Evolutionary conservation across 2,113 vertebrate genomes (phyloP).

Genomic region (Silurus meridionalis): DNA sequence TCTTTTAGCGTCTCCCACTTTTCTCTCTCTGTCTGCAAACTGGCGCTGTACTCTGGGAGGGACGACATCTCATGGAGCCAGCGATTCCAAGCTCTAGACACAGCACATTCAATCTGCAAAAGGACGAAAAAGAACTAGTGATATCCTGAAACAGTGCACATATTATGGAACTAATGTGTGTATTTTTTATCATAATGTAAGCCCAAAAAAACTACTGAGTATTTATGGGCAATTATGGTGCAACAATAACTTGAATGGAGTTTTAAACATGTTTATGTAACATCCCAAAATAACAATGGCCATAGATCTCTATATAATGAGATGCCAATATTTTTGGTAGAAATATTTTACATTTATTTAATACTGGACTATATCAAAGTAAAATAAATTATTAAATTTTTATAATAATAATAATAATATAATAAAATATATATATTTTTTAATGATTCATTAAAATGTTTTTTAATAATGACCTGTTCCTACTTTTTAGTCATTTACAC

Average conservation of each 20-base stretch:
- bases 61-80: conserved; percentile 85
- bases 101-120: conserved; percentile 81
- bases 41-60: conserved; percentile 81
- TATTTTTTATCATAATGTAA: background rate
- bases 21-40: conserved; percentile 75
- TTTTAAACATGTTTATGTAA: background rate
- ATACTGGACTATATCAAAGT: too few relatives aligned
- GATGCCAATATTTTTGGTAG: background rate
- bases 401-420: too few relatives aligned
- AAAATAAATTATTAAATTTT: too few relatives aligned
- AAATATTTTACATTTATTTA: background rate
- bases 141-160: background rate
- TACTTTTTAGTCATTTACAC: too few relatives aligned
- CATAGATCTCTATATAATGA: background rate
- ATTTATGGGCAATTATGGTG: background rate
- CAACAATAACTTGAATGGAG: background rate
- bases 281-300: background rate
- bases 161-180: background rate
- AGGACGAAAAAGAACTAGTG: background rate
- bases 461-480: too few relatives aligned
- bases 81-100: conserved; percentile 77
- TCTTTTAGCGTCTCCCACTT: conserved; percentile 80
- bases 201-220: background rate
- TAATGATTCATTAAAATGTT: too few relatives aligned
- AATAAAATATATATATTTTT: too few relatives aligned